These are phyloP conservation scores for Atlantisia rogersi DNA, from an alignment of 2,113 vertebrate genomes.

Conservation along the genomic window DNA sequence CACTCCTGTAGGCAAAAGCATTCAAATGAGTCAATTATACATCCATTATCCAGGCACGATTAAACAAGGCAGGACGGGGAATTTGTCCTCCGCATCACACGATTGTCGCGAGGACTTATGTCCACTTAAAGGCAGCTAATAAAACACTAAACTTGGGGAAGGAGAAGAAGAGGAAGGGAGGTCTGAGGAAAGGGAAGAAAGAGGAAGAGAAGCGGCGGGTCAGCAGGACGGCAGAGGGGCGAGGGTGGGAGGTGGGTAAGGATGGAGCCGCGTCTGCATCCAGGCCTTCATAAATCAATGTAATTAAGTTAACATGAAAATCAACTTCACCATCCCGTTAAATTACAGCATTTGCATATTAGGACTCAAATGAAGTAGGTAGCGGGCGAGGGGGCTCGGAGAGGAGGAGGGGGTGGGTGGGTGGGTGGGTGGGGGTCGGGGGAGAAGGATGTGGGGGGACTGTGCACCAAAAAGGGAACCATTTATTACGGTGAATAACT, in stretches of 20 bases:
- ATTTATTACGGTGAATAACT: conserved; percentile 86
- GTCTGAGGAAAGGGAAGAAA: background rate
- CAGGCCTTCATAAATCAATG: conserved; percentile 88
- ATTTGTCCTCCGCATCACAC: conserved; percentile 86
- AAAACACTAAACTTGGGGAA: conserved; percentile 82
- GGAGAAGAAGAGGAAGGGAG: conserved; percentile 42
- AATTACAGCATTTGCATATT: conserved; percentile 85
- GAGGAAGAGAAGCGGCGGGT: background rate
- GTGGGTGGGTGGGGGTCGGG: background rate
- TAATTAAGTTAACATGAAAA: conserved; percentile 86
- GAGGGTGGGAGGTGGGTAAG: conserved; percentile 66
- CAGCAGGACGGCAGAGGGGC: background rate
- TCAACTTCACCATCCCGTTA: conserved; percentile 84
- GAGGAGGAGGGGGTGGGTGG: background rate
- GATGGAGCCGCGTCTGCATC: conserved; percentile 73
- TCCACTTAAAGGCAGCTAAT: conserved; percentile 86
- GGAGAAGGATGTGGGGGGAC: conserved; percentile 12
- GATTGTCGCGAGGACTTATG: conserved; percentile 89
- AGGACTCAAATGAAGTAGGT: conserved; percentile 72
- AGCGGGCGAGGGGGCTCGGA: background rate
- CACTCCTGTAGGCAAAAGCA: conserved; percentile 98
- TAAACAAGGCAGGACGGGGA: conserved; percentile 89
- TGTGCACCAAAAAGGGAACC: conserved; percentile 66
- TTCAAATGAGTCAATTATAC: conserved; percentile 99
- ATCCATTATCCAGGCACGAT: conserved; percentile 96